These are phyloP conservation scores for Apostichopus japonicus DNA, from an alignment of 35 echinoderm and acorn worm genomes.

Conservation along the genomic window DNA sequence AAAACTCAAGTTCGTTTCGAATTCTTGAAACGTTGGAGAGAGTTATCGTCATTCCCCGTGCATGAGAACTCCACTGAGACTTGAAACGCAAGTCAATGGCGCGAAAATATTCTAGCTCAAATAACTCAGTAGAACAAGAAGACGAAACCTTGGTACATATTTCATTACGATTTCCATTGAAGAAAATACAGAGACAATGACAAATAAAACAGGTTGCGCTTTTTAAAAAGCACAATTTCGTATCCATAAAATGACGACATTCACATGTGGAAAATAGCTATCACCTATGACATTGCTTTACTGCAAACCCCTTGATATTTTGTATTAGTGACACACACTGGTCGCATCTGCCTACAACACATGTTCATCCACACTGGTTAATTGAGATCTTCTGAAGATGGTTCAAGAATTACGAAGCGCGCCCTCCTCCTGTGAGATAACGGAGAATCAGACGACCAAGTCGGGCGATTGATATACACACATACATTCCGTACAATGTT, in stretches of 20 bases:
- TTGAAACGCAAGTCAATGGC: background rate
- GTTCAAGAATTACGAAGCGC: conserved; percentile 1
- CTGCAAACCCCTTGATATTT: conserved; percentile 31
- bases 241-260: background rate
- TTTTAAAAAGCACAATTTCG: background rate
- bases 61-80: background rate
- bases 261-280: background rate
- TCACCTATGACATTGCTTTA: background rate
- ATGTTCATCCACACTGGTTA: background rate
- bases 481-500: no score
- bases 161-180: background rate
- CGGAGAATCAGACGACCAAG: no score
- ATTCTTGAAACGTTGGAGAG: background rate
- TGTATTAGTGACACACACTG: conserved; percentile 16
- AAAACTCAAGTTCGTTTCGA: background rate
- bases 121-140: background rate
- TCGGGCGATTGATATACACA: no score
- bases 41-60: background rate
- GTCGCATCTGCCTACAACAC: conserved; percentile 19
- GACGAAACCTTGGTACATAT: background rate
- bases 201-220: background rate
- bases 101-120: conserved; percentile 1
- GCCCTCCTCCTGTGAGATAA: background rate
- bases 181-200: background rate
- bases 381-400: background rate